These are phyloP conservation scores for Diarsia dahlii DNA, from an alignment of 2,888 invertebrate genomes.

Conservation along the genomic window DNA sequence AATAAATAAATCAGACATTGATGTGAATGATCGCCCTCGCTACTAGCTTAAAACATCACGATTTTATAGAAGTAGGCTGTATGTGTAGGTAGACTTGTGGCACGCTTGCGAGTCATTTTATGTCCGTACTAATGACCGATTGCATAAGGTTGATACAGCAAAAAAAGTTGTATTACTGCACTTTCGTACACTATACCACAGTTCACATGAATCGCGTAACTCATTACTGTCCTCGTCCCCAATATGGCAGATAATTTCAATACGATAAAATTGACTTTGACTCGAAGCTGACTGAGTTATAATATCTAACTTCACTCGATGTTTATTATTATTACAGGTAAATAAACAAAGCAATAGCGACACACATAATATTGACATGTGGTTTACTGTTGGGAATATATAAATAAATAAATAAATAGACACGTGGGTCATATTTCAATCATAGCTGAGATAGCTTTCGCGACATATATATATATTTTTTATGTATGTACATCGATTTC, in stretches of 20 bases:
- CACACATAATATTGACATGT: slow-evolving; percentile 38
- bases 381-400: slow-evolving; percentile 8
- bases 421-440: background rate
- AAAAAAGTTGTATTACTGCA: slow-evolving; percentile 7
- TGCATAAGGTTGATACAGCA: background rate
- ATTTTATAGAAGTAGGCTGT: too few species aligned
- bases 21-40: too few species aligned
- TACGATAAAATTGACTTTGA: slow-evolving; percentile 63
- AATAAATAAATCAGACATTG: too few species aligned
- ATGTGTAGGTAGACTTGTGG: too few species aligned
- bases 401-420: slow-evolving; percentile 26
- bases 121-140: too few species aligned
- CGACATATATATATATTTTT: too few species aligned
- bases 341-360: slow-evolving; percentile 43
- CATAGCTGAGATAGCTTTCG: background rate
- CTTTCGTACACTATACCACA: background rate
- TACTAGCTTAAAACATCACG: too few species aligned
- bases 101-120: too few species aligned
- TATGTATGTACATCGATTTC: too few species aligned
- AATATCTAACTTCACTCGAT: slow-evolving; percentile 32
- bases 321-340: slow-evolving; percentile 31
- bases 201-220: slow-evolving; percentile 53
- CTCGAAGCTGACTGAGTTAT: slow-evolving; percentile 53
- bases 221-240: slow-evolving; percentile 64
- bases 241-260: slow-evolving; percentile 63